Conservation (phyloP, 2,113 vertebrate genomes). For the Myxocyprinus asiaticus region DNA sequence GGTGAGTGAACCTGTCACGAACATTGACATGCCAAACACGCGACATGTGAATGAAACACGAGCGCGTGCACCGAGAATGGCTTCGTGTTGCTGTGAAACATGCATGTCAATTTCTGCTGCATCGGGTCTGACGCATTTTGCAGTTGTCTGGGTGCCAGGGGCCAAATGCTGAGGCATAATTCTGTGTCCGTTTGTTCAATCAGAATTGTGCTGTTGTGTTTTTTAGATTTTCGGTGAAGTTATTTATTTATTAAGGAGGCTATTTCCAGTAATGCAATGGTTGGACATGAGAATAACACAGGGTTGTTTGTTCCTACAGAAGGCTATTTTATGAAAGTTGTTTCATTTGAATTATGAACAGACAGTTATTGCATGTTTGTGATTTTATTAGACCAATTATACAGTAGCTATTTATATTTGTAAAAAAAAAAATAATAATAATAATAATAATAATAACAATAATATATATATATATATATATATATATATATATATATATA, state of each 20-base stretch:
- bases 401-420: no score
- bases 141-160: slow-evolving; percentile 18
- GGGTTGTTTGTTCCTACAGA: no score
- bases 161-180: slow-evolving; percentile 10
- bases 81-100: slow-evolving; percentile 8
- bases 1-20: slow-evolving; percentile 17
- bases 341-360: no score
- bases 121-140: slow-evolving; percentile 40
- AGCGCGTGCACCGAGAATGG: background rate
- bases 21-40: background rate
- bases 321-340: no score
- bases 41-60: background rate
- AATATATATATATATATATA: background rate
- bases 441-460: no score
- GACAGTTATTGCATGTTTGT: no score
- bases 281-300: no score
- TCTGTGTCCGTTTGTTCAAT: background rate
- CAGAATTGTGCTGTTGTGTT: background rate
- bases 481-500: background rate
- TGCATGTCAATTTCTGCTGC: slow-evolving; percentile 33
- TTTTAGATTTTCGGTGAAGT: background rate
- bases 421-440: no score
- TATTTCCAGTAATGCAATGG: no score
- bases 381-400: no score
- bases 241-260: background rate